Conservation (phyloP, 2,888 invertebrate genomes). For the Cyclophora punctaria region DNA sequence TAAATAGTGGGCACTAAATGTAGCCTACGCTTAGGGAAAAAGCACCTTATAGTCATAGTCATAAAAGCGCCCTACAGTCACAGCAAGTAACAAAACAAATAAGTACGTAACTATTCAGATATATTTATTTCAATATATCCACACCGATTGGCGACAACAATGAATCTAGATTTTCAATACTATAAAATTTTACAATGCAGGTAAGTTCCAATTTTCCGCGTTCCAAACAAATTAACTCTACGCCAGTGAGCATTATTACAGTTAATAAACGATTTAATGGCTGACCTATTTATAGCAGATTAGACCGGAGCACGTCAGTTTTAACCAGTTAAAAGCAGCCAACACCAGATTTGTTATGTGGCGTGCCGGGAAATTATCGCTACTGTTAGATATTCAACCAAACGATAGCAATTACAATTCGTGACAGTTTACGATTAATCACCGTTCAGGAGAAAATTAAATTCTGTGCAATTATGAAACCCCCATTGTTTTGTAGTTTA, state of each 20-base stretch:
- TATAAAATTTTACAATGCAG: constrained; percentile 28
- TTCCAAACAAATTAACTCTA: constrained; percentile 42
- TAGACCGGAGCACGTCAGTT: constrained; percentile 35
- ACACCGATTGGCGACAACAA: constrained; percentile 12
- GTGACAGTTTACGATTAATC: constrained; percentile 7
- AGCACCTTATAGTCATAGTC: too few relatives aligned
- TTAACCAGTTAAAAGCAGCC: constrained; percentile 17
- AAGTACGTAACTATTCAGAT: too few relatives aligned
- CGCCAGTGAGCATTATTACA: constrained; percentile 43
- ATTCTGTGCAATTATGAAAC: too few relatives aligned
- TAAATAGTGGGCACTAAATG: too few relatives aligned
- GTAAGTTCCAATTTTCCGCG: constrained; percentile 37
- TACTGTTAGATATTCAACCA: constrained; percentile 15
- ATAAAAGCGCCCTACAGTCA: too few relatives aligned
- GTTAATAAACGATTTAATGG: constrained; percentile 44
- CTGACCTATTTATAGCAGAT: constrained; percentile 41
- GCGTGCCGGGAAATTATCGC: constrained; percentile 17
- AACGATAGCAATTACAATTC: constrained; percentile 11
- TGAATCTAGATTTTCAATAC: constrained; percentile 24
- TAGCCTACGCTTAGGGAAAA: too few relatives aligned
- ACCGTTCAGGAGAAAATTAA: too few relatives aligned
- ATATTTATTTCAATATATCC: background rate
- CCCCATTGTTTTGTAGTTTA: too few relatives aligned
- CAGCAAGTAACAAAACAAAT: too few relatives aligned
- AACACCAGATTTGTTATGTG: constrained; percentile 18